Base-by-base conservation (phyloP, 2,888 invertebrate species). In the Andrena hattorfiana region DNA sequence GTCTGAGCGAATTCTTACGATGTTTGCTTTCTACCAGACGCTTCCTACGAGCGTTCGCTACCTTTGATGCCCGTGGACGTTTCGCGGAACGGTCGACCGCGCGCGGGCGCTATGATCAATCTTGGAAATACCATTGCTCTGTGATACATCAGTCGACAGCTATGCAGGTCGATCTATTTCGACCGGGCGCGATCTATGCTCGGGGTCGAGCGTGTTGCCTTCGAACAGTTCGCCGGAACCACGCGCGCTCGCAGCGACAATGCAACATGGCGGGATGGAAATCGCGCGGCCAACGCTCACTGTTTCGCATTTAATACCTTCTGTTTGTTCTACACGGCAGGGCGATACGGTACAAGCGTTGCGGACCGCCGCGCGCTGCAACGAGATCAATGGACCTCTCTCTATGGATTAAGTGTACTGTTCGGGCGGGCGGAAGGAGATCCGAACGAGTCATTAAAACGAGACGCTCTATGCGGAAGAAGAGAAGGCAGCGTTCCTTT, bases 311-410 rank as follows among this genome's bases (percentile, higher is more conserved):
- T 86, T 78, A 81, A 86, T 77, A 77, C 70, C 70, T 75, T 77
- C 76, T 81, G 86, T 84, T 42, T 78, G 72, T 73, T 77, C 72
- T 60, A 82, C 67, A 74, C 72, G 79, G 60, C 59, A 71, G 66
- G 64, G 59, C 78, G 70, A 89, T 76, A 85, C 80, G 87, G 77
- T 72, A 73, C 70, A 74, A 5, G 80, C 81, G 72, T 79, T 69
- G 67, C 74, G 64, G 77, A 71, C 62, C 64, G 73, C 77, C 64
- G 54, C 76, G 60, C 68, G 64, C 63, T 81, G 76, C 77, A 85
- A 88, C 82, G 85, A 86, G 90, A 90, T 90, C 91, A 88, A 88
- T 85, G 89, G 89, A 87, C 79, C 83, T 80, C 69, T 83, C 83
- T 84, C 85, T 79, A 81, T 75, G 73, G 76, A 77, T 87, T 84